Evolutionary conservation across 2,888 invertebrate species (phyloP), one percentile per base, ranked within the genome.

Genomic region (Dicyrtomina minuta): DNA sequence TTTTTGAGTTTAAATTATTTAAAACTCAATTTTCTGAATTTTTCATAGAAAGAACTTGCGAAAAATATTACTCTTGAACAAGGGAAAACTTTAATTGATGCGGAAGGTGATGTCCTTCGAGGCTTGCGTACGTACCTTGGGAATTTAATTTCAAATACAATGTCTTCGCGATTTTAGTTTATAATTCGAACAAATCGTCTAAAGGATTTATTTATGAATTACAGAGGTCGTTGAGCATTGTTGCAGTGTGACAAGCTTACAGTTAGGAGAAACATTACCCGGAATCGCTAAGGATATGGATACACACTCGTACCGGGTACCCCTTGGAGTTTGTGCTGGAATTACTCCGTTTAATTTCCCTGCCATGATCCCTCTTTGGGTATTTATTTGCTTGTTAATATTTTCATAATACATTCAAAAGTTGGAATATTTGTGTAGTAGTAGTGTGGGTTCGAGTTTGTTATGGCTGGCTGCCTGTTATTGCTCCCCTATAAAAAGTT

Each of bases 261-360:
- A 94, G 81, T 87, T 96, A 81, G 99, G 99, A 0, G 98, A 99
- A 84, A 90, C 93, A 15, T 87, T 96, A 77, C 88, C 87, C 49
- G 86, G 87, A 77, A 90, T 95, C 43, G 91, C 97, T 5, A 94
- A 91, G 79, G 93, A 99, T 81, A 96, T 99, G 96, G 99, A 99
- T 83, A 94, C 94, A 0, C 88, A 92, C 77, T 93, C 95, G 12
- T 92, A 93, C 82, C 90, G 94, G 77, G 84, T 92, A 58, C 99
- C 99, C 0, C 84, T 99, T 1, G 99, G 99, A 51, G 92, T 96
- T 1, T 91, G 91, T 22, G 94, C 90, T 80, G 96, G 97, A 60
- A 95, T 98, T 79, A 92, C 95, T n/a, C 97, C 97, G 0, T 98
- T 98, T 83, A 98, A 98, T 83, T 99, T 98, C 83, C 99, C 99